These are phyloP conservation scores for Phymorhynchus buccinoides DNA, from an alignment of 1,140 invertebrate genomes.

Conservation along the genomic window DNA sequence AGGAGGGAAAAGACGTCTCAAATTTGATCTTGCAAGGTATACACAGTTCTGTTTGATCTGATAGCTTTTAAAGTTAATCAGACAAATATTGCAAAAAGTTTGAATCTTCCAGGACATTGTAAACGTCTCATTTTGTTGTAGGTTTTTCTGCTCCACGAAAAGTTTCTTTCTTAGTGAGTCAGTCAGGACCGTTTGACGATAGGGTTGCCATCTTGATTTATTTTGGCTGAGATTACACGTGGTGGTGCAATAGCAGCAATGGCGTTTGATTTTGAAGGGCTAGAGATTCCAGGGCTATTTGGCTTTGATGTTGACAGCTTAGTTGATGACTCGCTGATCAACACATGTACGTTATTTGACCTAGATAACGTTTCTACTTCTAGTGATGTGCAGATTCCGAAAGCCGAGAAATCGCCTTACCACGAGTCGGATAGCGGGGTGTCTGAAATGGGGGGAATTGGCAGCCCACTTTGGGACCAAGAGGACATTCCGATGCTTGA, in stretches of 20 bases:
- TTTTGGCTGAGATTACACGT: too few relatives aligned
- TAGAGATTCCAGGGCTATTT: neutral
- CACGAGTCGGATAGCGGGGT: constrained; percentile 65
- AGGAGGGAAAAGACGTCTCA: too few relatives aligned
- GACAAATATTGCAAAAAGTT: too few relatives aligned
- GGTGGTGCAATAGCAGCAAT: constrained; percentile 8
- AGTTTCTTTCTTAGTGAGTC: too few relatives aligned
- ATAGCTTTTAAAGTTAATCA: too few relatives aligned
- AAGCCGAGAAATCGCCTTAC: constrained; percentile 56
- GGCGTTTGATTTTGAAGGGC: neutral
- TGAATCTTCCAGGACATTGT: too few relatives aligned
- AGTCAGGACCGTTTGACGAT: too few relatives aligned
- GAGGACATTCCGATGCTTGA: constrained; percentile 40
- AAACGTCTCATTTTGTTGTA: too few relatives aligned
- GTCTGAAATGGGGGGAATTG: constrained; percentile 40
- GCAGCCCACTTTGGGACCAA: neutral
- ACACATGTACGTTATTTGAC: constrained; percentile 27
- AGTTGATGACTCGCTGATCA: constrained; percentile 4
- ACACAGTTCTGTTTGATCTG: too few relatives aligned
- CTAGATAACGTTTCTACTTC: constrained; percentile 28
- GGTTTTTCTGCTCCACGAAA: too few relatives aligned
- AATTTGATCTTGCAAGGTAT: too few relatives aligned
- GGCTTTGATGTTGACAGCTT: constrained; percentile 21
- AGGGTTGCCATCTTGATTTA: too few relatives aligned
- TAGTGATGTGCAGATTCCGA: constrained; percentile 20